Percentiles rank a stretch among this genome's conserved stretches.
These are phyloP conservation scores for Oscheius sp. DNA, from an alignment of 2,888 invertebrate genomes.

Conservation along the genomic window DNA sequence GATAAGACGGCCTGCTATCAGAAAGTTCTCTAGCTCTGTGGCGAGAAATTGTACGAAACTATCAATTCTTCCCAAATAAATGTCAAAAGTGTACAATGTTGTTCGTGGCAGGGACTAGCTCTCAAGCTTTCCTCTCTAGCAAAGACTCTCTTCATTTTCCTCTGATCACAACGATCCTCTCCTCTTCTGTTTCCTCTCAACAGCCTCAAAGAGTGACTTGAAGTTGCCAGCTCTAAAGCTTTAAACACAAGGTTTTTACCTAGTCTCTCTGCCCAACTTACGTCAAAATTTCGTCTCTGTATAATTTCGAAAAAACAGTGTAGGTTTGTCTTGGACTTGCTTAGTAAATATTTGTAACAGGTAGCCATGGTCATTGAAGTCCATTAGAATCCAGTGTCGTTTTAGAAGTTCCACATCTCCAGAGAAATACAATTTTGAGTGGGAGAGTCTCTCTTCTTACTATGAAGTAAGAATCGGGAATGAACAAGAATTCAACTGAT, in stretches of 20 bases:
- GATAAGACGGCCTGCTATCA: too few species aligned
- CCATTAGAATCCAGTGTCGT: conserved; percentile 63
- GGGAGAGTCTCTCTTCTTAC: conserved; percentile 82
- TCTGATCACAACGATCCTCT: conserved; percentile 16
- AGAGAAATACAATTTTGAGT: conserved; percentile 34
- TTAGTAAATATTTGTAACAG: conserved; percentile 78
- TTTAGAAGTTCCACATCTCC: conserved; percentile 14
- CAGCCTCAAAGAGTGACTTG: conserved; percentile 95
- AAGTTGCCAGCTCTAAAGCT: conserved; percentile 99
- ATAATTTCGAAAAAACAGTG: conserved; percentile 95
- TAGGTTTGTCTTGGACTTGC: conserved; percentile 95
- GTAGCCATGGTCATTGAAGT: conserved; percentile 70
- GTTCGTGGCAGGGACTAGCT: too few species aligned
- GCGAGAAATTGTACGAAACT: too few species aligned
- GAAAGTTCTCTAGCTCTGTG: too few species aligned
- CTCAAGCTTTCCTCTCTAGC: too few species aligned
- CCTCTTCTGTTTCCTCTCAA: conserved; percentile 86
- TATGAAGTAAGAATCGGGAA: conserved; percentile 92
- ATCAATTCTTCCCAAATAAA: too few species aligned
- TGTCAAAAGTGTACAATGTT: too few species aligned
- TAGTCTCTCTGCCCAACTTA: conserved; percentile 49
- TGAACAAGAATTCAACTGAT: conserved; percentile 74
- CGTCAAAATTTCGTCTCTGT: conserved; percentile 87
- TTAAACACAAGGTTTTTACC: conserved; percentile 78
- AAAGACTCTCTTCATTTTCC: too few species aligned